Percentiles rank a stretch among this genome's conserved stretches.
Conservation (phyloP, 2,113 vertebrate genomes). For the Bubo bubo region DNA sequence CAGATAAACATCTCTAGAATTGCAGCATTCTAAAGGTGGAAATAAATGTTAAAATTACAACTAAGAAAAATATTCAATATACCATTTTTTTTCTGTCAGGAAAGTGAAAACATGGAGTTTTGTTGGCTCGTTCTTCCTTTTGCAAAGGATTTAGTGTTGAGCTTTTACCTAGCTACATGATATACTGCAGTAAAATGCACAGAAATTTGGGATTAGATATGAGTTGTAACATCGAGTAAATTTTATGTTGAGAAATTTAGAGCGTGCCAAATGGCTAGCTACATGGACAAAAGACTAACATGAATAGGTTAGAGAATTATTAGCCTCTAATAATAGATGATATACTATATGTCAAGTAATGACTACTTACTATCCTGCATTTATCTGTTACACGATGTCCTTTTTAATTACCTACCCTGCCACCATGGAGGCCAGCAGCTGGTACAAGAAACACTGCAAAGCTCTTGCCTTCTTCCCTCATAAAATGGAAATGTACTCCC, state of each 20-base stretch:
- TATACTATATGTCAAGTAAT: conserved; percentile 53
- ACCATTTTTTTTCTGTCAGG: not conserved
- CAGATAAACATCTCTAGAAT: conserved; percentile 21
- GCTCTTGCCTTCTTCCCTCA: not conserved
- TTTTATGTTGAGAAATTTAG: conserved; percentile 57
- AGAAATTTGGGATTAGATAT: conserved; percentile 46
- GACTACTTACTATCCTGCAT: conserved; percentile 49
- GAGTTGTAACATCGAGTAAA: conserved; percentile 49
- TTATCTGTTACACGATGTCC: conserved; percentile 51
- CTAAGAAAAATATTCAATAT: conserved; percentile 5
- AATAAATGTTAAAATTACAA: conserved; percentile 13
- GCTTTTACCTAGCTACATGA: conserved; percentile 47
- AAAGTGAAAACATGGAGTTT: not conserved
- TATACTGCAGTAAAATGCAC: conserved; percentile 33
- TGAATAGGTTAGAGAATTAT: conserved; percentile 64
- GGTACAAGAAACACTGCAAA: not conserved
- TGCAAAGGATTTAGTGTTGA: conserved; percentile 47
- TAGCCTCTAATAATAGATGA: conserved; percentile 61
- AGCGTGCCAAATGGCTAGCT: not conserved
- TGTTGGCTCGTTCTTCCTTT: conserved; percentile 40
- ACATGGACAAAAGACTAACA: conserved; percentile 19
- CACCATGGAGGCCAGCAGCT: not conserved
- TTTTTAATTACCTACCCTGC: conserved; percentile 58
- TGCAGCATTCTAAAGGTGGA: conserved; percentile 13
- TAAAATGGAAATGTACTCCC: not conserved